Conservation (phyloP, 1,140 invertebrate genomes). For the Trissolcus basalis region DNA sequence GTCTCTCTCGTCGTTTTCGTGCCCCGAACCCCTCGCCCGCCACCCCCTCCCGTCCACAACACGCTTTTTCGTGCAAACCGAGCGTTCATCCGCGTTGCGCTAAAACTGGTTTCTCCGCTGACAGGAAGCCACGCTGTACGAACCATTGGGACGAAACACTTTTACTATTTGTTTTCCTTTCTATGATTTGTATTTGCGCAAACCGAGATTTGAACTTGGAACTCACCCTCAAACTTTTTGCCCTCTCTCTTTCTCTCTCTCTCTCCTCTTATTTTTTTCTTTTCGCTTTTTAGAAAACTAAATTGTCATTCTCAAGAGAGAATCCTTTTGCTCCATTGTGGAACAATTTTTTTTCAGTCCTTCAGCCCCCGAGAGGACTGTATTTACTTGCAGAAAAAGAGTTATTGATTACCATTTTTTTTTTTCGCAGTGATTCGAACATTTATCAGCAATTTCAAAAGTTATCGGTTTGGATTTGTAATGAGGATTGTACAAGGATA, state of each 20-base stretch:
- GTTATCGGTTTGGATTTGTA: too few relatives aligned
- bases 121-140: slow-evolving; percentile 52
- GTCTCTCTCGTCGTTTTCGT: slow-evolving; percentile 7
- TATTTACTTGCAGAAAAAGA: too few relatives aligned
- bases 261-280: too few relatives aligned
- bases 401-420: too few relatives aligned
- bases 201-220: not conserved
- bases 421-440: too few relatives aligned
- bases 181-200: slow-evolving; percentile 50
- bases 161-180: slow-evolving; percentile 60
- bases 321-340: too few relatives aligned
- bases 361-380: too few relatives aligned
- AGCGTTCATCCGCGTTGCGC: slow-evolving; percentile 55
- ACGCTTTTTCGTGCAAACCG: slow-evolving; percentile 42
- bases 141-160: slow-evolving; percentile 56
- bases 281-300: too few relatives aligned
- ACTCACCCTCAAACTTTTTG: not conserved
- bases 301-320: too few relatives aligned
- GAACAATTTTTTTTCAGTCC: too few relatives aligned
- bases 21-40: not conserved
- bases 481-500: too few relatives aligned
- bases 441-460: too few relatives aligned
- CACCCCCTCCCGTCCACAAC: not conserved
- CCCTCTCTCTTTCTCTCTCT: not conserved
- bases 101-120: slow-evolving; percentile 58